Conservation (phyloP, 2,113 vertebrate genomes). For the Xenus cinereus region DNA sequence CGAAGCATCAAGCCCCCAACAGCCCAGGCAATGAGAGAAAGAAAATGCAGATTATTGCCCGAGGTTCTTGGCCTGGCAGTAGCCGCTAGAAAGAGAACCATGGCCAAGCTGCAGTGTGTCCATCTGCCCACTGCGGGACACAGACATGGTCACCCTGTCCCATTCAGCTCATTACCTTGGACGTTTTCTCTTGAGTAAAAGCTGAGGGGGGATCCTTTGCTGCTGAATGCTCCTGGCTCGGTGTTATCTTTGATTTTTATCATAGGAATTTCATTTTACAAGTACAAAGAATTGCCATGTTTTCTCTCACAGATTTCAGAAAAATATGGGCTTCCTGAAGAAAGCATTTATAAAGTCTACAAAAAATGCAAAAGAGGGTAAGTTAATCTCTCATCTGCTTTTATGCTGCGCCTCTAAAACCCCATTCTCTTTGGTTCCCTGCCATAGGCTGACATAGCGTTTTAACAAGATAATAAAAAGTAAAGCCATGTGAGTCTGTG, state of each 20-base stretch:
- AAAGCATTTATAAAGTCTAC: conserved; percentile 95
- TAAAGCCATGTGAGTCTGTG: not conserved
- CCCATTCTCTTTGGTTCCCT: not conserved
- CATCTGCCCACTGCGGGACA: not conserved
- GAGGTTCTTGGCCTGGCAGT: not conserved
- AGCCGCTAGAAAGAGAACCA: not conserved
- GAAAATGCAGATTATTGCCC: not conserved
- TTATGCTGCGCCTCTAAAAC: not conserved
- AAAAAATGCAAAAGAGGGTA: conserved; percentile 99
- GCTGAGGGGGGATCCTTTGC: not conserved
- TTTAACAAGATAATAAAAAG: conserved; percentile 64
- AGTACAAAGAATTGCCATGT: not conserved
- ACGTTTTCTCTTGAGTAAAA: not conserved
- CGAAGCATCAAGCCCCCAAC: not conserved
- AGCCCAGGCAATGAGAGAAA: not conserved
- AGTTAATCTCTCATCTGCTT: conserved; percentile 66
- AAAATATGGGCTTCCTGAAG: conserved; percentile 93
- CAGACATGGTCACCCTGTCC: not conserved
- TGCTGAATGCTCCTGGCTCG: not conserved
- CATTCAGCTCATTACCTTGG: not conserved
- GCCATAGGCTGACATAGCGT: not conserved
- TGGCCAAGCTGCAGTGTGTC: not conserved
- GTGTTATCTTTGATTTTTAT: not conserved
- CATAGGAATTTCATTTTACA: conserved; percentile 7
- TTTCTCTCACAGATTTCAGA: conserved; percentile 88